Percentiles rank a stretch among this genome's conserved stretches.
These are phyloP conservation scores for Eupithecia tripunctaria DNA, from an alignment of 2,888 invertebrate genomes.

Conservation along the genomic window DNA sequence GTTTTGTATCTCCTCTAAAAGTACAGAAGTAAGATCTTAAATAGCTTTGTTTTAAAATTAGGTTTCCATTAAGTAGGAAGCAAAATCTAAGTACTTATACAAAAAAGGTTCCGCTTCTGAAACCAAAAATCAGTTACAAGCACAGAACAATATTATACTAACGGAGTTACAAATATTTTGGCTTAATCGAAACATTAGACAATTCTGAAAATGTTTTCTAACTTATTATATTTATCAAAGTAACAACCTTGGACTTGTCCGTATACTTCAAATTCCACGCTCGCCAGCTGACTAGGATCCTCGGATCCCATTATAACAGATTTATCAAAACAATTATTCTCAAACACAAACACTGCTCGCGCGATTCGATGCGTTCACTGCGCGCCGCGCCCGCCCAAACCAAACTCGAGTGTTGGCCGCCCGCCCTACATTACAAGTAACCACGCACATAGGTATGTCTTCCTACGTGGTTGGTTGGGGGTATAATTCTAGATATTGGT, in stretches of 20 bases:
- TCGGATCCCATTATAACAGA: conserved; percentile 80
- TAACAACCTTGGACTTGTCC: conserved; percentile 94
- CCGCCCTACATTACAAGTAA: conserved; percentile 53
- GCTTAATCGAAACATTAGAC: neutral
- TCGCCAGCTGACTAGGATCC: conserved; percentile 86
- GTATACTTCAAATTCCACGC: conserved; percentile 95
- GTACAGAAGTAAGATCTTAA: neutral
- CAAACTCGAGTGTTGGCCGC: conserved; percentile 59
- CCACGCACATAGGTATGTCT: conserved; percentile 12
- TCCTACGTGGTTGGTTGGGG: conserved; percentile 1
- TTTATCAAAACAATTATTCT: conserved; percentile 31
- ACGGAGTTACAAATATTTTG: too few relatives aligned
- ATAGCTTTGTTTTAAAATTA: neutral
- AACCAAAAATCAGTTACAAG: too few relatives aligned
- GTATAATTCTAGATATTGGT: conserved; percentile 3
- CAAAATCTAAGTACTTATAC: neutral
- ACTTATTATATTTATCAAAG: neutral
- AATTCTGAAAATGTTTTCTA: neutral
- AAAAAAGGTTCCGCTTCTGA: neutral
- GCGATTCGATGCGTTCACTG: conserved; percentile 43
- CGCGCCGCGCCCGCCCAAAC: conserved; percentile 60
- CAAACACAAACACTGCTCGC: conserved; percentile 16
- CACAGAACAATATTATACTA: too few relatives aligned
- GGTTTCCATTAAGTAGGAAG: neutral
- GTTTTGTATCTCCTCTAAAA: neutral